Conservation (phyloP, 2,888 invertebrate genomes). For the Lepidochrysops patricia region DNA sequence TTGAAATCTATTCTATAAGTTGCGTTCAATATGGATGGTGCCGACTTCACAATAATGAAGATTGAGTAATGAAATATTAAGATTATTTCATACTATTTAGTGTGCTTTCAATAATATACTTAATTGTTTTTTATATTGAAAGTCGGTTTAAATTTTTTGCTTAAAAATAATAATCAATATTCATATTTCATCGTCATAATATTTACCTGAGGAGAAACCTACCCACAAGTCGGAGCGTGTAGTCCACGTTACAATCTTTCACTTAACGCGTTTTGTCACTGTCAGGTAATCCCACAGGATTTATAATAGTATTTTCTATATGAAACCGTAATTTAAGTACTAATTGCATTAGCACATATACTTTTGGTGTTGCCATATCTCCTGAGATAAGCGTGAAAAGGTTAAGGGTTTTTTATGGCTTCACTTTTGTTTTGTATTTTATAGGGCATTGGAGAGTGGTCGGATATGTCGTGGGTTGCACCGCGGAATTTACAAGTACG, state of each 20-base stretch:
- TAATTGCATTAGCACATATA: conserved; percentile 17
- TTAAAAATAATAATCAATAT: too few species aligned
- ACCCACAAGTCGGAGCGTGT: neutral
- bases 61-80: too few species aligned
- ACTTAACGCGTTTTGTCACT: conserved; percentile 38
- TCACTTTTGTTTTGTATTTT: conserved; percentile 5
- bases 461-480: neutral
- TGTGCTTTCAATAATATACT: too few species aligned
- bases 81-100: too few species aligned
- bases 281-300: conserved; percentile 23
- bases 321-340: conserved; percentile 22
- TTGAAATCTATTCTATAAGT: too few species aligned
- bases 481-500: neutral
- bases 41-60: too few species aligned
- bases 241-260: conserved; percentile 25
- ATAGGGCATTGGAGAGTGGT: neutral
- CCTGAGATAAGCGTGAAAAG: conserved; percentile 2
- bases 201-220: too few species aligned
- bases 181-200: too few species aligned
- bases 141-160: too few species aligned
- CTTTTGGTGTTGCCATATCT: conserved; percentile 10
- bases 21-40: too few species aligned
- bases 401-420: conserved; percentile 7
- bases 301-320: conserved; percentile 22
- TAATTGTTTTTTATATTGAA: too few species aligned